Conservation (phyloP, 2,888 invertebrate genomes). For the Erannis defoliaria region DNA sequence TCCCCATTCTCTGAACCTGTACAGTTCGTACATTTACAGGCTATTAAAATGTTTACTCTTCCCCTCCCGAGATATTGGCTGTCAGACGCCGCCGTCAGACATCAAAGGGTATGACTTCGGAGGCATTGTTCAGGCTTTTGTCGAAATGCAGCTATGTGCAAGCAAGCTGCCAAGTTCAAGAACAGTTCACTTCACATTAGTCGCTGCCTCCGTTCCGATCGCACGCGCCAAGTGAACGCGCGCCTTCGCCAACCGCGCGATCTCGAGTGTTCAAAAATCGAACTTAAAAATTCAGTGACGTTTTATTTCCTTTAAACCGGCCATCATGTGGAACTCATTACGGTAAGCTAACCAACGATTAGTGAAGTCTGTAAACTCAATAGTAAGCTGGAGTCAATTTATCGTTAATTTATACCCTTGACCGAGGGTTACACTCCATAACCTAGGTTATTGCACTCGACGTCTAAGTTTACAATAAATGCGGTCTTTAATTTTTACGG, state of each 20-base stretch:
- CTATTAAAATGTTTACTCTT: slow-evolving; percentile 34
- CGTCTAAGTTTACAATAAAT: slow-evolving; percentile 52
- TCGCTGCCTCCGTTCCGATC: slow-evolving; percentile 66
- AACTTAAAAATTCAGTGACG: slow-evolving; percentile 51
- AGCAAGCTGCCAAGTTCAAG: slow-evolving; percentile 81
- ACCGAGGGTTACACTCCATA: slow-evolving; percentile 58
- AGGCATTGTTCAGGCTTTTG: slow-evolving; percentile 51
- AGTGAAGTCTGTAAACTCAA: slow-evolving; percentile 27
- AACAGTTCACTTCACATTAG: slow-evolving; percentile 68
- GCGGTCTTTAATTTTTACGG: slow-evolving; percentile 53
- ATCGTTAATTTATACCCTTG: slow-evolving; percentile 57
- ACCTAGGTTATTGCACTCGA: slow-evolving; percentile 58
- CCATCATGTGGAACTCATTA: slow-evolving; percentile 75
- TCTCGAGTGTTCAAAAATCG: slow-evolving; percentile 56
- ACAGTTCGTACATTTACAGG: slow-evolving; percentile 21
- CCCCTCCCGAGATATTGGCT: slow-evolving; percentile 36
- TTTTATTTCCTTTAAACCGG: slow-evolving; percentile 51
- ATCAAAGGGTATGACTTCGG: slow-evolving; percentile 43
- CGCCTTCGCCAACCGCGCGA: slow-evolving; percentile 55
- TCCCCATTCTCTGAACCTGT: slow-evolving; percentile 14
- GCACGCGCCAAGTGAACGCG: slow-evolving; percentile 52
- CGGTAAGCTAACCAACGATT: slow-evolving; percentile 64
- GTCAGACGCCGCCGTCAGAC: slow-evolving; percentile 37
- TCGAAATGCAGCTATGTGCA: slow-evolving; percentile 74
- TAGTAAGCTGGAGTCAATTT: slow-evolving; percentile 50